phyloP scores from a whole-genome alignment of 2,797 vertebrate species.

The Tolypeutes matacus region DNA sequence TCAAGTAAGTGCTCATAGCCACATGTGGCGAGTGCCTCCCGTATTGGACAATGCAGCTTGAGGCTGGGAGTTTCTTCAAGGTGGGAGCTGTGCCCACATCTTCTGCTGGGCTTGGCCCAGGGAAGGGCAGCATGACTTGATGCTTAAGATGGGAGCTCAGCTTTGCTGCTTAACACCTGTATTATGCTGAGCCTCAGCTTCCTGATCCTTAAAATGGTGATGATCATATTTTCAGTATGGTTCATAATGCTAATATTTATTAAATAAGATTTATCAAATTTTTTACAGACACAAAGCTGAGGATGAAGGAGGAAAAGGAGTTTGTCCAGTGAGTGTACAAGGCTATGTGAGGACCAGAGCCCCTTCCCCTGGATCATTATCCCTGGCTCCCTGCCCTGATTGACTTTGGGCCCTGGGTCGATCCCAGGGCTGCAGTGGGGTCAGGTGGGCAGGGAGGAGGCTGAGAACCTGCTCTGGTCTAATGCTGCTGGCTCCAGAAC shows the following conservation, averaged over 20 bases:
- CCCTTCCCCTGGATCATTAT: not conserved
- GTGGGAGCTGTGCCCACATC: not conserved
- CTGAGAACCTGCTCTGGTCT: not conserved
- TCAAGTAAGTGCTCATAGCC: not conserved
- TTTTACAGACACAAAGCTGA: constrained; percentile 11
- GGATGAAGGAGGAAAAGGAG: constrained; percentile 25
- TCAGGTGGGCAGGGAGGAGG: not conserved
- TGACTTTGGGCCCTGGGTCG: not conserved
- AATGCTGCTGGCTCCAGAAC: not conserved
- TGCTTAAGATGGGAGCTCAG: not conserved
- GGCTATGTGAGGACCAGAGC: not conserved
- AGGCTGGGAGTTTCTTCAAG: not conserved
- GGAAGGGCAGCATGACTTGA: not conserved
- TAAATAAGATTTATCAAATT: not conserved
- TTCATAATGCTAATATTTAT: constrained; percentile 17
- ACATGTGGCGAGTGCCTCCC: not conserved
- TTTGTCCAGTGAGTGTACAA: not conserved
- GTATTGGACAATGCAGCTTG: no score
- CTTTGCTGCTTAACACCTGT: not conserved
- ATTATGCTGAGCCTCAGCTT: not conserved
- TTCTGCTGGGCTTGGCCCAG: not conserved
- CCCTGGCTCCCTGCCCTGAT: not conserved
- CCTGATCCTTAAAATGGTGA: not conserved
- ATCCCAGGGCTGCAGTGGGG: not conserved
- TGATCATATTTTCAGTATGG: constrained; percentile 30